These are phyloP conservation scores for Drosophila ambigua DNA, from an alignment of 1,140 invertebrate genomes.

Conservation along the genomic window DNA sequence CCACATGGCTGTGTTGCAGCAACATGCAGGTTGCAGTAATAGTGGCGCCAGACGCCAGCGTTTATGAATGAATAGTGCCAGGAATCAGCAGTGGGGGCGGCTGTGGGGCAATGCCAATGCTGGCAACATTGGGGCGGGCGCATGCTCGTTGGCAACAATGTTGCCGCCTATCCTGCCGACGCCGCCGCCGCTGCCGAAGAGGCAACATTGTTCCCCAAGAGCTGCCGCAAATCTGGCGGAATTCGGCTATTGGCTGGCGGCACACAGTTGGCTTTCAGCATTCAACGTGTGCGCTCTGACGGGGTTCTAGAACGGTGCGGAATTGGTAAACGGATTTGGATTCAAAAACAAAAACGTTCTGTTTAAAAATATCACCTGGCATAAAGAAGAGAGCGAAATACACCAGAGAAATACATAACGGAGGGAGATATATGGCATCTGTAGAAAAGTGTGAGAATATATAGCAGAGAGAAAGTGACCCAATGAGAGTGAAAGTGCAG, in stretches of 20 bases:
- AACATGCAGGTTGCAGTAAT: conserved; percentile 45
- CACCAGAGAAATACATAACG: not conserved
- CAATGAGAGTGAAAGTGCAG: conserved; percentile 40
- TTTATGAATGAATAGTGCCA: conserved; percentile 40
- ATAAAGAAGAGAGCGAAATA: no score
- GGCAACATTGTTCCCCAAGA: conserved; percentile 24
- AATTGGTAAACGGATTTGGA: not conserved
- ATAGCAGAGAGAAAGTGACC: not conserved
- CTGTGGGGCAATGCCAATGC: no score
- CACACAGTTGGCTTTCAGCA: conserved; percentile 42
- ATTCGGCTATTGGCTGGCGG: conserved; percentile 24
- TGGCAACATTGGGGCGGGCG: conserved; percentile 22
- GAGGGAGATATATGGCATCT: conserved; percentile 5
- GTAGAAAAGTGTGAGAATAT: no score
- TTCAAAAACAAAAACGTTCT: conserved; percentile 5
- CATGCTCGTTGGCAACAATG: conserved; percentile 9
- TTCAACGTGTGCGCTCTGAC: conserved; percentile 32
- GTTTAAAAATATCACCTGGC: conserved; percentile 43
- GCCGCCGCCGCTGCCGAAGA: not conserved
- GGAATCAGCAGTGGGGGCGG: not conserved
- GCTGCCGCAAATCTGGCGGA: conserved; percentile 35
- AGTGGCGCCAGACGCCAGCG: conserved; percentile 1
- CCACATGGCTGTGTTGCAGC: conserved; percentile 20
- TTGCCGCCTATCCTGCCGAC: not conserved
- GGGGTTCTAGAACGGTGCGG: conserved; percentile 3